These are phyloP conservation scores for Scleropages formosus DNA, from an alignment of 2,797 vertebrate genomes.

Conservation along the genomic window DNA sequence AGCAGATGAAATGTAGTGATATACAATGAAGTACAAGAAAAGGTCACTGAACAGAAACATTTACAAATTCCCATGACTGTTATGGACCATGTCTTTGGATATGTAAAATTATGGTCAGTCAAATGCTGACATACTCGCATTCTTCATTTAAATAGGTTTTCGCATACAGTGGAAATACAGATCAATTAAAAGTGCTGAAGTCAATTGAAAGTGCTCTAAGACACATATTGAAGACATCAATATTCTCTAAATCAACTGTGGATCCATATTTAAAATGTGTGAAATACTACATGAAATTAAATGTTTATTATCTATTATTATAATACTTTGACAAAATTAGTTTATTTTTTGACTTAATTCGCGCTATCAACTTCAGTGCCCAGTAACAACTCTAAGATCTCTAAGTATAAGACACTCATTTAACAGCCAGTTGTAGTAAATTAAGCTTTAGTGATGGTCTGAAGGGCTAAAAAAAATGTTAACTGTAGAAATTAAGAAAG, in stretches of 20 bases:
- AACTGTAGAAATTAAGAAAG: slow-evolving; percentile 52
- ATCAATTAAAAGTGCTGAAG: no score
- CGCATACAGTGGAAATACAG: no score
- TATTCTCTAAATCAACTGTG: no score
- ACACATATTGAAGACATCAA: no score
- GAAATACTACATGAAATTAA: slow-evolving; percentile 30
- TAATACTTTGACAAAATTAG: slow-evolving; percentile 57
- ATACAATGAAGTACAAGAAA: neutral
- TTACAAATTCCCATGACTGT: neutral
- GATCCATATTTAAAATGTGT: neutral
- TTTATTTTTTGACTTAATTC: slow-evolving; percentile 65
- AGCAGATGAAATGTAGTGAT: neutral
- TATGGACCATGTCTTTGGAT: neutral
- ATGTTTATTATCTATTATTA: neutral
- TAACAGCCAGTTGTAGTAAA: slow-evolving; percentile 52
- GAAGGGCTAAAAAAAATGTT: slow-evolving; percentile 51
- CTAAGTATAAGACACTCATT: slow-evolving; percentile 50
- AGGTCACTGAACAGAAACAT: neutral
- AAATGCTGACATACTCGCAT: neutral
- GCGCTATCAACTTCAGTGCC: slow-evolving; percentile 76
- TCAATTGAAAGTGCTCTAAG: no score
- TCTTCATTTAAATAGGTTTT: no score
- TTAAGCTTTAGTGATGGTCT: slow-evolving; percentile 77
- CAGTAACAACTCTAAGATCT: slow-evolving; percentile 72
- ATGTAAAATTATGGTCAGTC: neutral